A percentile compares a stretch with the other conserved stretches of the same genome.
phyloP scores from a whole-genome alignment of 1,140 invertebrate species.

The Tetranychus urticae region DNA sequence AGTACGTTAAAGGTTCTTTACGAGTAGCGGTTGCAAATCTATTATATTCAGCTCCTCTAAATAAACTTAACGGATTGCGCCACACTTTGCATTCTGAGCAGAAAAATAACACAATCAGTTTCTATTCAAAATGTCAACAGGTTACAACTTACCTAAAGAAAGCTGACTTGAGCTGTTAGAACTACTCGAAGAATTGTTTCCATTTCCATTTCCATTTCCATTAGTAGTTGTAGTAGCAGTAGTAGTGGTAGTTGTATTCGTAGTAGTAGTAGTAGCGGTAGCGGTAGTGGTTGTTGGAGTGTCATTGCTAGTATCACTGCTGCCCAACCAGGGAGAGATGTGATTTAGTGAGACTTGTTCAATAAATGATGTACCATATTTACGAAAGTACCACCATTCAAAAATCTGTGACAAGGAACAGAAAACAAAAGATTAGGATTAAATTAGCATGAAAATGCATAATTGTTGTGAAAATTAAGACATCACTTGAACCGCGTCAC shows the following conservation, averaged over 20 bases:
- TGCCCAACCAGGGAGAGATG: slow-evolving; percentile 76
- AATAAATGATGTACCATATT: slow-evolving; percentile 92
- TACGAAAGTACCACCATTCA: slow-evolving; percentile 99
- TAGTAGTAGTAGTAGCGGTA: too few relatives aligned
- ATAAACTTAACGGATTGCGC: slow-evolving; percentile 86
- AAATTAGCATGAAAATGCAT: neutral
- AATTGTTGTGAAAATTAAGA: too few relatives aligned
- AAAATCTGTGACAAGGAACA: slow-evolving; percentile 43
- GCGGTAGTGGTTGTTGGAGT: neutral
- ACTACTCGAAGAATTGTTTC: slow-evolving; percentile 17
- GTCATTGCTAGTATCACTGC: slow-evolving; percentile 28
- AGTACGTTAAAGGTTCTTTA: slow-evolving; percentile 89
- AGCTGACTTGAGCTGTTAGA: neutral
- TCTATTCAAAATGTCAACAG: too few relatives aligned
- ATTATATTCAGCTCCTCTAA: slow-evolving; percentile 86
- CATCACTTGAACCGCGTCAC: too few relatives aligned
- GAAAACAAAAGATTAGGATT: neutral
- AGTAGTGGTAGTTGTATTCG: too few relatives aligned
- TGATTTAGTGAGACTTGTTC: slow-evolving; percentile 87
- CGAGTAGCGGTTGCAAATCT: slow-evolving; percentile 68
- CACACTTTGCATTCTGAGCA: slow-evolving; percentile 81
- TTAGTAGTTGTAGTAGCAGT: neutral
- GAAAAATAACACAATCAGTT: neutral
- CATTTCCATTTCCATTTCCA: slow-evolving; percentile 18
- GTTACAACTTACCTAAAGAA: neutral